Percentiles rank a stretch among this genome's conserved stretches.
phyloP scores from a whole-genome alignment of 2,888 invertebrate genomes.

The Frankliniella intonsa region DNA sequence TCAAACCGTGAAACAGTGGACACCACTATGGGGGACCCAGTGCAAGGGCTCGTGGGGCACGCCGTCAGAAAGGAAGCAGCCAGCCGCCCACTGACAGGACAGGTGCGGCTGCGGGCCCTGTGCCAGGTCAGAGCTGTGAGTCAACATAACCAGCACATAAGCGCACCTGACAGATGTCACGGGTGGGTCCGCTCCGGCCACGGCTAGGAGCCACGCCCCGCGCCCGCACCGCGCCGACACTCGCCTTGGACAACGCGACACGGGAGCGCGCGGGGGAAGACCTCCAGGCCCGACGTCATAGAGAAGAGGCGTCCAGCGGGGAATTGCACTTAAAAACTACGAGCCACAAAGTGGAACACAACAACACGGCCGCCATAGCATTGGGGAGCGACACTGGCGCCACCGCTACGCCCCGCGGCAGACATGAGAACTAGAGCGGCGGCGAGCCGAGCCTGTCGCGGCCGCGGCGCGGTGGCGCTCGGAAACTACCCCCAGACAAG shows the following conservation, averaged over 20 bases:
- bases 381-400: not conserved
- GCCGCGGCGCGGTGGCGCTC: too few relatives aligned
- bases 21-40: not conserved
- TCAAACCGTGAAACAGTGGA: not conserved
- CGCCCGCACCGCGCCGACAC: not conserved
- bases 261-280: too few relatives aligned
- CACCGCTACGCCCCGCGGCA: not conserved
- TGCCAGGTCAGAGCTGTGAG: not conserved
- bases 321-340: not conserved
- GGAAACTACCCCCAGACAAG: too few relatives aligned
- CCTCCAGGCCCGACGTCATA: not conserved
- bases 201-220: not conserved
- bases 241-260: not conserved
- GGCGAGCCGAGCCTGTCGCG: too few relatives aligned
- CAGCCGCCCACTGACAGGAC: not conserved
- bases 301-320: not conserved
- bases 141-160: not conserved
- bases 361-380: constrained; percentile 14
- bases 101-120: not conserved
- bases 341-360: constrained; percentile 6
- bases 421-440: not conserved
- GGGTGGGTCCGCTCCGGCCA: not conserved
- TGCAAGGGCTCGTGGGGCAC: not conserved
- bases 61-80: not conserved
- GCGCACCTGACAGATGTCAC: constrained; percentile 16